Evolutionary conservation across 2,113 vertebrate genomes (phyloP).

Genomic region (Cryptoleucopteryx plumbea): DNA sequence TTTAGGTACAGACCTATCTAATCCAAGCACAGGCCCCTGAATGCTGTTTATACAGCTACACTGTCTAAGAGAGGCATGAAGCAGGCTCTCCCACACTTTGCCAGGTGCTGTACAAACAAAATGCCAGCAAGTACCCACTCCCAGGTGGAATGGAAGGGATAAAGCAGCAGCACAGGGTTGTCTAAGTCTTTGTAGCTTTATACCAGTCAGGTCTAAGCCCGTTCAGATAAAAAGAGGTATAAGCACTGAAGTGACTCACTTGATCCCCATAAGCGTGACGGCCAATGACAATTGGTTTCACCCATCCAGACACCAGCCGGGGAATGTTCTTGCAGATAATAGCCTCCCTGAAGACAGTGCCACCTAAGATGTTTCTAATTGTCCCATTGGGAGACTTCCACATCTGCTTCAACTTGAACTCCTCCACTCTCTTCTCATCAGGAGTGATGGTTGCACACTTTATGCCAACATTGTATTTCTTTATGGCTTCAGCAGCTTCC

Average conservation of each 20-base stretch:
- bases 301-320: conserved; percentile 90
- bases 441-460: conserved; percentile 98
- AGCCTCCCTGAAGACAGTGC: conserved; percentile 96
- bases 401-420: conserved; percentile 97
- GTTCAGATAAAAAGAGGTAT: not conserved
- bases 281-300: conserved; percentile 95
- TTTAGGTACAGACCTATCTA: not conserved
- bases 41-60: not conserved
- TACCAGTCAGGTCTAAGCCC: not conserved
- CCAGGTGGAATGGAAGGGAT: not conserved
- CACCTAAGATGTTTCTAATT: conserved; percentile 96
- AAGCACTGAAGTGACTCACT: conserved; percentile 70
- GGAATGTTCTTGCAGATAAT: conserved; percentile 98
- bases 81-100: not conserved
- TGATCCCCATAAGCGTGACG: conserved; percentile 97
- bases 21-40: not conserved
- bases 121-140: not conserved
- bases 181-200: not conserved
- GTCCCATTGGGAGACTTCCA: conserved; percentile 98
- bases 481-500: conserved; percentile 92
- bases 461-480: conserved; percentile 87
- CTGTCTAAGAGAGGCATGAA: not conserved
- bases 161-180: not conserved
- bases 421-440: conserved; percentile 94
- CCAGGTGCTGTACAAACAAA: not conserved